phyloP scores from a whole-genome alignment of 2,113 vertebrate species.

The Limanda limanda region DNA sequence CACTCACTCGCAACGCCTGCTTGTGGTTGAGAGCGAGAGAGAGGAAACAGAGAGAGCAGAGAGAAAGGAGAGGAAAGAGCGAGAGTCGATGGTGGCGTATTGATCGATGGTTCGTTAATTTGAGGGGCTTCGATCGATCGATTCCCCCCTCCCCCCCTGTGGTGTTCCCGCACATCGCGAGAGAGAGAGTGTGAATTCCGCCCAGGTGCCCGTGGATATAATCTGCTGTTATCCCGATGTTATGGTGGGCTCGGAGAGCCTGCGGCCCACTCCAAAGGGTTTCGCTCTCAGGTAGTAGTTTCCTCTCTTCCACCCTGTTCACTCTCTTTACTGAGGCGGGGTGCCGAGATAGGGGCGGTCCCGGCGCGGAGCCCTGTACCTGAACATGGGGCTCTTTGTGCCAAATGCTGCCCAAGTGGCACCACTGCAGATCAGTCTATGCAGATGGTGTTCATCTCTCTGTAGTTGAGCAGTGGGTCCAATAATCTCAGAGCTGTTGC shows the following conservation, averaged over 20 bases:
- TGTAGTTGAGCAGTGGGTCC: constrained; percentile 64
- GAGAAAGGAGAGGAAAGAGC: constrained; percentile 79
- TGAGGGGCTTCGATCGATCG: constrained; percentile 83
- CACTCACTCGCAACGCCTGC: constrained; percentile 73
- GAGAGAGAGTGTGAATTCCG: constrained; percentile 72
- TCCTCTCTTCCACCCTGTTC: constrained; percentile 91
- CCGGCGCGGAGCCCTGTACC: constrained; percentile 92
- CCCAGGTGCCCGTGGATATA: constrained; percentile 80
- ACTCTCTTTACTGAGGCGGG: constrained; percentile 91
- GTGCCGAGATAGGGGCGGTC: constrained; percentile 84
- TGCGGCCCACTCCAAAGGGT: constrained; percentile 82
- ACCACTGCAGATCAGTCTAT: constrained; percentile 79
- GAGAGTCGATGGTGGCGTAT: constrained; percentile 79
- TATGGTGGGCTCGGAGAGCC: constrained; percentile 80
- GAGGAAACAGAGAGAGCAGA: constrained; percentile 81
- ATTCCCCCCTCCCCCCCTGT: constrained; percentile 74
- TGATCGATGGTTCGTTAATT: constrained; percentile 85
- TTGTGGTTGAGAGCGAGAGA: constrained; percentile 79
- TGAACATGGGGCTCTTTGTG: constrained; percentile 75
- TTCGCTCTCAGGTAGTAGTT: constrained; percentile 93
- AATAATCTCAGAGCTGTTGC: constrained; percentile 68
- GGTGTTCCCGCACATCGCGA: constrained; percentile 79
- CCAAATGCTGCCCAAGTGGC: constrained; percentile 72
- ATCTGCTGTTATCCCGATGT: constrained; percentile 80
- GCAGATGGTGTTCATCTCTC: constrained; percentile 83